phyloP scores from a whole-genome alignment of 1,140 invertebrate species.

The Epicauta chinensis region DNA sequence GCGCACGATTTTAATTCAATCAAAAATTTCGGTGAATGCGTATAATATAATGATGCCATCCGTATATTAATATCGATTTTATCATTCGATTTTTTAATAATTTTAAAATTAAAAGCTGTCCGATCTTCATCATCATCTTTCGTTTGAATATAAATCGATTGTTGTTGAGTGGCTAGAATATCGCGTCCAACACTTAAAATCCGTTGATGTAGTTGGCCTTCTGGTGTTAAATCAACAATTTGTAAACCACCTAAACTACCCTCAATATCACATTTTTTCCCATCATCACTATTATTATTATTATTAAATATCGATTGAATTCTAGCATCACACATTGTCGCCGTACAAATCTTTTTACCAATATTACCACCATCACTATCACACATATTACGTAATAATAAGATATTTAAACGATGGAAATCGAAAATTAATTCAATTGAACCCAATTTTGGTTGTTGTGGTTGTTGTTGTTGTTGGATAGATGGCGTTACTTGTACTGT shows the following conservation, averaged over 20 bases:
- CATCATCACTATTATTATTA: no score
- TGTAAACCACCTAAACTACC: constrained; percentile 89
- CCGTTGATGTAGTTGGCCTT: constrained; percentile 74
- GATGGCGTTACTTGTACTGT: no score
- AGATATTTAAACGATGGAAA: constrained; percentile 83
- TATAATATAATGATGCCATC: constrained; percentile 91
- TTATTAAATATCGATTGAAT: constrained; percentile 80
- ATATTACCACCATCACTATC: constrained; percentile 61
- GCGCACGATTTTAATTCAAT: constrained; percentile 81
- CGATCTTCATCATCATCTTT: constrained; percentile 40
- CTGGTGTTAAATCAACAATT: constrained; percentile 81
- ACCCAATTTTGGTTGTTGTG: constrained; percentile 28
- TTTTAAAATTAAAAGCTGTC: constrained; percentile 61
- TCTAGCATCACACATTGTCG: constrained; percentile 82
- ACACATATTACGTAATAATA: constrained; percentile 69
- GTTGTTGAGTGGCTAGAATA: constrained; percentile 49
- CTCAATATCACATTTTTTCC: constrained; percentile 55
- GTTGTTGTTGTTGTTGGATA: constrained; percentile 19
- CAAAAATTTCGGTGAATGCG: constrained; percentile 80
- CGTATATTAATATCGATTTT: constrained; percentile 50
- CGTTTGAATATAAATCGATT: constrained; percentile 47
- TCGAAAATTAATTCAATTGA: constrained; percentile 81
- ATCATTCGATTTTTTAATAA: constrained; percentile 46
- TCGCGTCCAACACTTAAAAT: constrained; percentile 81
- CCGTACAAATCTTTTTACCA: constrained; percentile 87